Percentiles rank a stretch among this genome's conserved stretches.
These are phyloP conservation scores for Lepidurus apus DNA, from an alignment of 1,140 invertebrate species.

Conservation along the genomic window DNA sequence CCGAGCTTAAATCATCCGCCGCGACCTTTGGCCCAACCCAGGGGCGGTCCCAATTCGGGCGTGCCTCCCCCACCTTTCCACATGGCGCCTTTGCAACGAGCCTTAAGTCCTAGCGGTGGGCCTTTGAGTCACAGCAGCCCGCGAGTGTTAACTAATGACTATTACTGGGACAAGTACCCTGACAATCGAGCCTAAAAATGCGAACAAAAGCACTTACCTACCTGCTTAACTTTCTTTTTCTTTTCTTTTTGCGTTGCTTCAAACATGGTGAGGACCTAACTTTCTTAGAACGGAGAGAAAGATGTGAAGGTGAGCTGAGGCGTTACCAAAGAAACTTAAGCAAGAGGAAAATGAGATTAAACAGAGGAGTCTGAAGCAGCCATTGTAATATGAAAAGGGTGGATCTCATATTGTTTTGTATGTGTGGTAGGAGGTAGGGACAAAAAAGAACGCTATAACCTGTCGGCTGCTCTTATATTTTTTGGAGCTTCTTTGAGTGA, in stretches of 20 bases:
- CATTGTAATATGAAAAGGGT: slow-evolving; percentile 1
- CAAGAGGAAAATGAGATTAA: background rate
- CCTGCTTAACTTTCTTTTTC: background rate
- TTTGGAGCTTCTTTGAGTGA: background rate
- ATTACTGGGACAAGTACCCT: slow-evolving; percentile 30
- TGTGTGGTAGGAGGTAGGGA: background rate
- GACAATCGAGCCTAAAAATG: slow-evolving; percentile 7
- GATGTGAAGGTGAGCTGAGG: background rate
- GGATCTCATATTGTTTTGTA: background rate
- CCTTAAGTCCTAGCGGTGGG: slow-evolving; percentile 28
- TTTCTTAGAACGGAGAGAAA: background rate
- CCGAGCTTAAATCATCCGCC: slow-evolving; percentile 28
- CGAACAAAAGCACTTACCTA: background rate
- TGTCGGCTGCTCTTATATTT: background rate
- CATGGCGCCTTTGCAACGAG: slow-evolving; percentile 30
- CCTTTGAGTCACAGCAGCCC: slow-evolving; percentile 33
- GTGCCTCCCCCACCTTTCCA: slow-evolving; percentile 30
- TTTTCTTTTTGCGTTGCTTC: background rate
- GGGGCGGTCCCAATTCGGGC: slow-evolving; percentile 7
- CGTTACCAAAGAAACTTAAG: background rate
- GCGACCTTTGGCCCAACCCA: slow-evolving; percentile 13
- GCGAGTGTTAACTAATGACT: slow-evolving; percentile 31
- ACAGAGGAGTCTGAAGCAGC: background rate
- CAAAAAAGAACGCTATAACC: background rate
- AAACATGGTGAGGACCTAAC: background rate